Evolutionary conservation across 2,797 vertebrate genomes (phyloP).

Genomic region (Hoplostethus mediterraneus): DNA sequence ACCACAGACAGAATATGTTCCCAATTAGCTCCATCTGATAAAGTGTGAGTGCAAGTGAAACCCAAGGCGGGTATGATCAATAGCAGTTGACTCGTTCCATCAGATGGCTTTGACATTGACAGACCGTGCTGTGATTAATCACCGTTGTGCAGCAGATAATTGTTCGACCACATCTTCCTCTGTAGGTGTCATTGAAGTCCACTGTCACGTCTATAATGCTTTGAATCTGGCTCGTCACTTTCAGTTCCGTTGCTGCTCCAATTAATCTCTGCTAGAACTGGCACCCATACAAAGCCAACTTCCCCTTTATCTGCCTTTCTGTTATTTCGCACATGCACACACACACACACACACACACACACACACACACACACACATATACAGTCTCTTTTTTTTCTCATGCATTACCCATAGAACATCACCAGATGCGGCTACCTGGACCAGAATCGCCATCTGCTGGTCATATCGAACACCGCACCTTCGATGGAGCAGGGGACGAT

Average conservation of each 20-base stretch:
- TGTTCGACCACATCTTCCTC: constrained; percentile 75
- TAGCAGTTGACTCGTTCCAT: constrained; percentile 76
- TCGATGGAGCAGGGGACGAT: background rate
- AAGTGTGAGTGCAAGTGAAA: constrained; percentile 82
- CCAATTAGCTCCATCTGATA: constrained; percentile 84
- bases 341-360: constrained; percentile 14
- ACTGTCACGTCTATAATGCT: constrained; percentile 59
- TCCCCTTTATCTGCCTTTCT: constrained; percentile 51
- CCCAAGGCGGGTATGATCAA: constrained; percentile 78
- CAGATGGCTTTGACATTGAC: constrained; percentile 74
- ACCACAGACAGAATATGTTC: constrained; percentile 80
- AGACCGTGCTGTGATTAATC: constrained; percentile 73
- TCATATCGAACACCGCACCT: constrained; percentile 51
- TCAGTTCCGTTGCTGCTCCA: constrained; percentile 31
- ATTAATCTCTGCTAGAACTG: constrained; percentile 58
- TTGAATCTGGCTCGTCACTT: constrained; percentile 59
- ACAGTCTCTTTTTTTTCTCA: background rate
- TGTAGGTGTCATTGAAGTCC: constrained; percentile 71
- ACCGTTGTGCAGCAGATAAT: constrained; percentile 67
- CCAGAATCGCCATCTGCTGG: constrained; percentile 75
- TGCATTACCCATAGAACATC: background rate
- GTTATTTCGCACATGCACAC: constrained; percentile 30
- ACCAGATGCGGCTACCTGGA: constrained; percentile 36
- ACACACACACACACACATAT: constrained; percentile 10
- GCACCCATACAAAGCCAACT: constrained; percentile 40